Conservation (phyloP, 2,888 invertebrate species). For the Thelaira solivaga region DNA sequence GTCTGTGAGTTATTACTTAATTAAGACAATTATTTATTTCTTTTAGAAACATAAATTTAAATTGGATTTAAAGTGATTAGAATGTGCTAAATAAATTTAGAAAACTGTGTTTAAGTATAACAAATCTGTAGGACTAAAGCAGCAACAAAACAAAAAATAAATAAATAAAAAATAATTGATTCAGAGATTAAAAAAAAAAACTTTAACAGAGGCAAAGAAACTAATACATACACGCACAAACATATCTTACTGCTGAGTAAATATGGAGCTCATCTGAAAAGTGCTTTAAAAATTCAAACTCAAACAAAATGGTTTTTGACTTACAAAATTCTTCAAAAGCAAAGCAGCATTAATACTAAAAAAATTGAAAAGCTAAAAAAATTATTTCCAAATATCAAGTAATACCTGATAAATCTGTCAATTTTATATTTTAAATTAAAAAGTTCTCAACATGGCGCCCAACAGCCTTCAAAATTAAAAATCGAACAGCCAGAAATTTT, state of each 20-base stretch:
- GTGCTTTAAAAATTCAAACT: background rate
- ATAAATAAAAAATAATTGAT: slow-evolving; percentile 7
- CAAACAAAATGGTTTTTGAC: background rate
- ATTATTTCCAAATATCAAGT: slow-evolving; percentile 70
- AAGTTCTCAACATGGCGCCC: slow-evolving; percentile 70
- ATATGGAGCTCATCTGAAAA: background rate
- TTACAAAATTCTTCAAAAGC: no score
- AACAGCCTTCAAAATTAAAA: slow-evolving; percentile 41
- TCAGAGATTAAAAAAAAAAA: slow-evolving; percentile 32
- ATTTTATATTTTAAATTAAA: slow-evolving; percentile 68
- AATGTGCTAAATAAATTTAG: background rate
- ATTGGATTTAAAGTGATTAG: slow-evolving; percentile 27
- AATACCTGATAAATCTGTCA: slow-evolving; percentile 76
- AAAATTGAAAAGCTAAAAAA: no score
- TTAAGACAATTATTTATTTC: slow-evolving; percentile 49
- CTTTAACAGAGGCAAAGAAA: background rate
- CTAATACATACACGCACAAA: background rate
- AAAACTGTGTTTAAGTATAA: background rate
- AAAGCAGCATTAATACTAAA: no score
- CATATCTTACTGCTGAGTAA: background rate
- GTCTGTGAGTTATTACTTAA: slow-evolving; percentile 22
- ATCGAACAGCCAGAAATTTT: background rate
- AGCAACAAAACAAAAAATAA: background rate
- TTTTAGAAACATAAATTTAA: slow-evolving; percentile 54
- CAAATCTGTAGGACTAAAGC: background rate